Evolutionary conservation across 2,888 invertebrate species (phyloP), one percentile per base, ranked within the genome.

Genomic region (Psylliodes chrysocephalus): DNA sequence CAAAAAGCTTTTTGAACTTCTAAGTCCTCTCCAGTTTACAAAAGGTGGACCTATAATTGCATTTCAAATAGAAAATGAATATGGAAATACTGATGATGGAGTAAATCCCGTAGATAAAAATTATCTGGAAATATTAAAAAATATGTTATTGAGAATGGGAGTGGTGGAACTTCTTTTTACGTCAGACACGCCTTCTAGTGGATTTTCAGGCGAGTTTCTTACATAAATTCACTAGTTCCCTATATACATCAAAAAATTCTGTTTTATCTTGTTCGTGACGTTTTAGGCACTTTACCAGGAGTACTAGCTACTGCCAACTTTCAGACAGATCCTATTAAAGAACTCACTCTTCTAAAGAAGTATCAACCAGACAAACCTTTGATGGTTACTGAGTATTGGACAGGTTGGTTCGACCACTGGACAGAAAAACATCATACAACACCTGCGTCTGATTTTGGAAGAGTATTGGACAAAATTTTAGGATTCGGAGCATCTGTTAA

Each of bases 11-110:
- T 75, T 89, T 40, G 78, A 82, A 2, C 81, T 79, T 65, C 71
- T 89, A 0, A 76, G 81, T 25, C 85, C 85, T 0, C 79, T 84
- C 8, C 82, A 89, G 6, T 86, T 89, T 73, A 85, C 84, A 22
- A 92, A 92, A 75, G 94, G 94, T 0, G 95, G 95, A 0, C 92
- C 94, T 0, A 89, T 95, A 25, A 93, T 95, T 63, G 89, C 93
- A 85, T 89, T 95, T 33, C 95, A 95, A 75, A 87, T 94, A 19
- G 97, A 97, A 84, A 98, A 98, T 14, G 73, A 73, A 60, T 73
- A 73, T 47, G 73, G 73, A 0, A 81, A 96, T 95, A 79, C 95
- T 55, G 54, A 68, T 33, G 56, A 70, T 63, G 55, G 30, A n/a
- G 22, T 15, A 4, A 44, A 28, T 14, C 14, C 18, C 10, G 14